Conservation (phyloP, 2,888 invertebrate genomes). For the Scelioninae gen. 1 region DNA sequence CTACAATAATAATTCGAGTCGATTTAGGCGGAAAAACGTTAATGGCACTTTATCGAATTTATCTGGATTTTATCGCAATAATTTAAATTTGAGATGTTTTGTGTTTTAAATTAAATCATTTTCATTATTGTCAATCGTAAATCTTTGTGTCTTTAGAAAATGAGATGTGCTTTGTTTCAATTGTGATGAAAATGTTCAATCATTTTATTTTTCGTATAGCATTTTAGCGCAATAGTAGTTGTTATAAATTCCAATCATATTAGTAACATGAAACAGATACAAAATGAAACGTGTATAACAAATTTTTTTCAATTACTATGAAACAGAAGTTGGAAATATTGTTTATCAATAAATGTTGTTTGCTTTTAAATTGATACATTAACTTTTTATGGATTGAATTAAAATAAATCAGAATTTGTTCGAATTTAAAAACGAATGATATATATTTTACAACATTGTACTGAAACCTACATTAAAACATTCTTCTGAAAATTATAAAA, state of each 20-base stretch:
- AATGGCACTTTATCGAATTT: slow-evolving; percentile 49
- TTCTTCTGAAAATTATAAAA: no score
- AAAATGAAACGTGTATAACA: not conserved
- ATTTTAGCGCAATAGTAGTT: slow-evolving; percentile 11
- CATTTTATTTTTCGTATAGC: slow-evolving; percentile 22
- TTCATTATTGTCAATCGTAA: slow-evolving; percentile 32
- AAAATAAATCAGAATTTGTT: no score
- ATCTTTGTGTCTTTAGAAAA: slow-evolving; percentile 22
- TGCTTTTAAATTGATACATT: no score
- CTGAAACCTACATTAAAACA: no score
- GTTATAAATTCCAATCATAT: slow-evolving; percentile 34
- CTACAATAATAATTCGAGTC: slow-evolving; percentile 53
- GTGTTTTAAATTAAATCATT: slow-evolving; percentile 28
- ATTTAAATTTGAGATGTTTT: slow-evolving; percentile 39
- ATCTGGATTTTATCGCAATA: slow-evolving; percentile 41
- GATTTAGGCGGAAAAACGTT: slow-evolving; percentile 48
- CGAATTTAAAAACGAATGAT: no score
- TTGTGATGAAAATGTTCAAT: slow-evolving; percentile 36
- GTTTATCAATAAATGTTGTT: no score
- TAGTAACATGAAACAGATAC: slow-evolving; percentile 7
- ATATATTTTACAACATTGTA: no score
- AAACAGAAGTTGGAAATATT: not conserved
- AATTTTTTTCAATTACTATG: not conserved
- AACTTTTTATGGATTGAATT: no score
- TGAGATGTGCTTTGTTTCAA: slow-evolving; percentile 19